Evolutionary conservation across 1,140 invertebrate species (phyloP), one percentile per base, ranked within the genome.

Genomic region (Phthorimaea operculella): DNA sequence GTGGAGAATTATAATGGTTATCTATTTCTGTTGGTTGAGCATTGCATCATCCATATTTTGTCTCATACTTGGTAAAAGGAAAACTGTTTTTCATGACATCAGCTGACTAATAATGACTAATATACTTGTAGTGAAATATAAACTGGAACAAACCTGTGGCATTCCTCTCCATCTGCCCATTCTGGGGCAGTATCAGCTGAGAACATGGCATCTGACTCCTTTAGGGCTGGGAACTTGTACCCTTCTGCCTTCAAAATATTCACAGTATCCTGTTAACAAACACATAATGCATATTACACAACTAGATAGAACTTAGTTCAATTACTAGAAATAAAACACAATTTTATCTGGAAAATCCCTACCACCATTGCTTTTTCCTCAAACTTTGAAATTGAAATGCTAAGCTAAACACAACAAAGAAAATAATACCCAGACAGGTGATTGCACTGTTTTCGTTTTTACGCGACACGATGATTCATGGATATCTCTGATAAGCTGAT

Each of bases 201-300:
- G 86, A 99, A 99, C 98, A 99, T 99, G 15, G 98, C 98, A 85
- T 99, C 98, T 62, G 96, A 96, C 88, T 99, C 98, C 76, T 96
- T 96, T 8, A 99, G 85, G 51, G 90, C 86, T 6, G 97, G 97
- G 85, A 99, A 99, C 66, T 94, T 93, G 78, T 93, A 94, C 34
- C 96, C 96, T 89, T 98, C 96, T 44, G 94, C 90, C 87, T 97
- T 98, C 88, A 99, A 90, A 61, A 96, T 92, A 73, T 95, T 96
- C 74, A 97, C 91, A 12, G 94, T 95, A 78, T 99, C 97, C 91
- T 97, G 82, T 12, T 89, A 87, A 72, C 58, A 62, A 62, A 17
- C n/a, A 58, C 61, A 54, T 39, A 5, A 39, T 12, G 10, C 10
- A 39, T 4, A 47, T 47, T 47, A 16, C 1, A 21, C 3, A 14